phyloP scores from a whole-genome alignment of 2,888 invertebrate species.

The Euzophera pinguis region DNA sequence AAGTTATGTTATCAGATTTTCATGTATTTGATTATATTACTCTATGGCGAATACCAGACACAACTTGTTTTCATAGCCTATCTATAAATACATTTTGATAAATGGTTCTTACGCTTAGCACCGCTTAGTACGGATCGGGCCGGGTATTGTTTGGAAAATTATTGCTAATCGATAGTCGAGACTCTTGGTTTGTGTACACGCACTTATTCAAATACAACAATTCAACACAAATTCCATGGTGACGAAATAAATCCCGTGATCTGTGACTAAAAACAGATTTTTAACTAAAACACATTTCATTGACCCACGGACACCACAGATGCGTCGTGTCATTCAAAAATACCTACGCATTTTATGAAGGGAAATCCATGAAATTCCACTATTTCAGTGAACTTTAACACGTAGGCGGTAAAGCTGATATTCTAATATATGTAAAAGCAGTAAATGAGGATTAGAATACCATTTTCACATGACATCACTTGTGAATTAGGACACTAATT shows the following conservation, averaged over 20 bases:
- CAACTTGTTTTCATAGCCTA: neutral
- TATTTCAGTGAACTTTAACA: neutral
- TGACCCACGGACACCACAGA: constrained; percentile 7
- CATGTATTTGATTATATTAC: too few relatives aligned
- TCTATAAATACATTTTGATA: constrained; percentile 5
- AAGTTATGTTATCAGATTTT: too few relatives aligned
- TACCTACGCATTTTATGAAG: constrained; percentile 4
- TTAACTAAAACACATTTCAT: neutral
- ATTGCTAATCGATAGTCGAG: neutral
- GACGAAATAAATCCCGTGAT: neutral
- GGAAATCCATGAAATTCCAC: constrained; percentile 1
- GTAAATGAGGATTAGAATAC: constrained; percentile 3
- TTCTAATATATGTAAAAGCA: neutral
- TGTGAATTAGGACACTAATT: constrained; percentile 18
- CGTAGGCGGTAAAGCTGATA: neutral
- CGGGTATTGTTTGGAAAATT: neutral
- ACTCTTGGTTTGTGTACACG: neutral
- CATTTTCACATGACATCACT: constrained; percentile 9
- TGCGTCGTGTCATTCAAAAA: constrained; percentile 12
- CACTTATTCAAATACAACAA: neutral
- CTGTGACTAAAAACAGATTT: neutral
- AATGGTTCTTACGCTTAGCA: constrained; percentile 13
- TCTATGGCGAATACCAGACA: neutral
- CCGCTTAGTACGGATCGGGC: constrained; percentile 1
- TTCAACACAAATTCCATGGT: neutral